Percentiles rank a stretch among this genome's conserved stretches.
phyloP scores from a whole-genome alignment of 1,140 invertebrate genomes.

The Bombus superbus region DNA sequence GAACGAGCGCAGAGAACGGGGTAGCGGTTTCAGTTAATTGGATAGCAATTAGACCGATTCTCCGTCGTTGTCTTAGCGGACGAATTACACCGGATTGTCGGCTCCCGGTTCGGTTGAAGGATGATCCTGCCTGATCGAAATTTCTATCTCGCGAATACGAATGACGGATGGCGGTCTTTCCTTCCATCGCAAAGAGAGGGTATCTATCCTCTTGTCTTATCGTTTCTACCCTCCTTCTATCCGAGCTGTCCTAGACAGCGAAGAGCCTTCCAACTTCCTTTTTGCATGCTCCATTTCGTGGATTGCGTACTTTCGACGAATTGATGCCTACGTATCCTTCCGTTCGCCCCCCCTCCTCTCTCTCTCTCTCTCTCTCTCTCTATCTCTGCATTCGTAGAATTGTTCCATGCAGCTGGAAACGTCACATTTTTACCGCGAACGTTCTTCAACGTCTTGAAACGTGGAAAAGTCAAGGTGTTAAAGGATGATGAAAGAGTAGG shows the following conservation, averaged over 20 bases:
- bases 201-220: conserved; percentile 23
- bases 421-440: background rate
- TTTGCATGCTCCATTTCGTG: conserved; percentile 69
- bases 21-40: conserved; percentile 41
- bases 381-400: conserved; percentile 25
- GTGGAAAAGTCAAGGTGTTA: background rate
- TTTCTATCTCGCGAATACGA: conserved; percentile 31
- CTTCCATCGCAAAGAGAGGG: background rate
- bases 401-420: conserved; percentile 12
- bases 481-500: background rate
- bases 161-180: conserved; percentile 32
- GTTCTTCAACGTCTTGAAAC: conserved; percentile 38
- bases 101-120: background rate
- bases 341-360: no score
- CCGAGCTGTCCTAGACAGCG: background rate
- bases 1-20: no score
- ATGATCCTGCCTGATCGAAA: conserved; percentile 33
- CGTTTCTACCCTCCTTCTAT: conserved; percentile 6
- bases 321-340: conserved; percentile 54
- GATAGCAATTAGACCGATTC: conserved; percentile 48
- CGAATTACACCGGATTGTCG: conserved; percentile 35
- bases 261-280: conserved; percentile 19
- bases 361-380: no score
- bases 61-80: background rate
- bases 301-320: conserved; percentile 68